phyloP scores from a whole-genome alignment of 2,113 vertebrate species.

The Clinocottus analis region DNA sequence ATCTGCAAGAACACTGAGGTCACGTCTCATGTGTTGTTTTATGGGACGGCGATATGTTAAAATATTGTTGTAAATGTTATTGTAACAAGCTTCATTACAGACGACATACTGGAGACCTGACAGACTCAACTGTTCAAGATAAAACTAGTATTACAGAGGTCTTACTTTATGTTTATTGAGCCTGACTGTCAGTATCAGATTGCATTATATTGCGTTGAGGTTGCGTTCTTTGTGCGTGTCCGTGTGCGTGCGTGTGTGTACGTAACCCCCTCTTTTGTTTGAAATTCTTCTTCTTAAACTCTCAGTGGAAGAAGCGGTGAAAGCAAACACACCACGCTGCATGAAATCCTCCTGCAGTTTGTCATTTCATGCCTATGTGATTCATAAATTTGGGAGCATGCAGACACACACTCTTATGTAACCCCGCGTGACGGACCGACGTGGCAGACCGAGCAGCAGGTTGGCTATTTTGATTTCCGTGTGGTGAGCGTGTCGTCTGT shows the following conservation, averaged over 20 bases:
- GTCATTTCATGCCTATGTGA: conserved; percentile 20
- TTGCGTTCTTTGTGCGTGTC: conserved; percentile 13
- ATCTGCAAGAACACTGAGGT: neutral
- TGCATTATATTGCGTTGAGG: conserved; percentile 21
- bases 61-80: no score
- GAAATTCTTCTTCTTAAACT: conserved; percentile 17
- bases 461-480: neutral
- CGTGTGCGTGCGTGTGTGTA: no score
- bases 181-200: neutral
- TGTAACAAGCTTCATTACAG: neutral
- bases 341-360: conserved; percentile 1
- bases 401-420: neutral
- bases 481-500: conserved; percentile 39
- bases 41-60: neutral
- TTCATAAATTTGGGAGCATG: conserved; percentile 45
- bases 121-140: neutral
- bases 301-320: neutral
- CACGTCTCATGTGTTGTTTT: neutral
- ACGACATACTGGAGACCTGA: neutral
- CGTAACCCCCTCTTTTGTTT: neutral
- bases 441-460: conserved; percentile 48
- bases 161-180: neutral
- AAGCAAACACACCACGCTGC: neutral
- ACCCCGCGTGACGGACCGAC: conserved; percentile 28
- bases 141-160: neutral